Base-by-base conservation (phyloP, 2,113 vertebrate genomes). In the Oreochromis spilurus region DNA sequence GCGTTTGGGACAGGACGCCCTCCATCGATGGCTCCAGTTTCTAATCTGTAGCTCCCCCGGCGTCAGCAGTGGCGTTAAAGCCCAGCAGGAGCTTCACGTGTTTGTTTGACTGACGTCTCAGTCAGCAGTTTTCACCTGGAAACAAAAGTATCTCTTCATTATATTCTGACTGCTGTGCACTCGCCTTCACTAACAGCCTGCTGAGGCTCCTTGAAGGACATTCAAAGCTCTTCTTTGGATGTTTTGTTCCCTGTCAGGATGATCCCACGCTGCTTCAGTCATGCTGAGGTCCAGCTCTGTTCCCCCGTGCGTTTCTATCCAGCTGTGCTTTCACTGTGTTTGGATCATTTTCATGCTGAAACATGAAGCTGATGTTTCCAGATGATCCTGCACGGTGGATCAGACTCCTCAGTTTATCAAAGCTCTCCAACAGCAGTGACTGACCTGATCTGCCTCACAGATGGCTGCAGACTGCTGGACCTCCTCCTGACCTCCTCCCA, bases 401-500 rank as follows among this genome's bases (percentile, higher is more conserved):
- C 54, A 14, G 0, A 57, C 6, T 57, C 54, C 26, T 54, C n/a
- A 0, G 53, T 24, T 54, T 12, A 54, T 57, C 54, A 57, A 57
- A 57, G 24, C 24, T 57, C 54, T 57, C 54, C 54, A 57, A 57
- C 55, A 57, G 12, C 12, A 57, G 24, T 3, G 4, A 29, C 24
- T 57, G 13, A 29, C 55, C 13, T 58, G 24, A 24, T 24, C 13
- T 16, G 34, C 21, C 54, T 29, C 54, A 29, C 24, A 57, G 54
- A 57, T 57, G 53, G 52, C 12, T 26, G 53, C 53, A 55, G 55
- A 14, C 24, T 57, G 24, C 12, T 57, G 54, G 52, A 10, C 19
- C 52, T 53, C 52, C 19, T 53, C 52, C 12, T 57, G 11, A 24
- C 24, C 24, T 57, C 21, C 21, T 55, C 24, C 54, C 19, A 7